Evolutionary conservation across 1,140 invertebrate genomes (phyloP).

Genomic region (Zaprionus africanus): DNA sequence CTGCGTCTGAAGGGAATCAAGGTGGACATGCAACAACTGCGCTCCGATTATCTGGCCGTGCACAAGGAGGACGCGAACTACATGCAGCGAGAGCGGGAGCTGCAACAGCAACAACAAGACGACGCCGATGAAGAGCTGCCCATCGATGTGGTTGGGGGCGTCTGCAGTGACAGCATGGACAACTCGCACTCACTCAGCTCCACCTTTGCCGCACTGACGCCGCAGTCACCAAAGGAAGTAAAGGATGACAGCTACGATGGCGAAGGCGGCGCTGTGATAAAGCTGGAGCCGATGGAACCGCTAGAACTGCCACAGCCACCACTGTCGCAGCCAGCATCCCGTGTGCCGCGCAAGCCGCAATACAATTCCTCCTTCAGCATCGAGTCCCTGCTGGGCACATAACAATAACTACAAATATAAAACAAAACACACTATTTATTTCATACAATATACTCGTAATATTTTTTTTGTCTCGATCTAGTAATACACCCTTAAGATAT

Average conservation of each 20-base stretch:
- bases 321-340: background rate
- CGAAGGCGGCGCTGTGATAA: constrained; percentile 58
- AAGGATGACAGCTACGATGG: constrained; percentile 84
- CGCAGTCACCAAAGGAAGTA: constrained; percentile 2
- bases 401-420: constrained; percentile 17
- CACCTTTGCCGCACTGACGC: constrained; percentile 85
- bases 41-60: constrained; percentile 90
- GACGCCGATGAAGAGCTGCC: constrained; percentile 86
- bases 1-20: constrained; percentile 94
- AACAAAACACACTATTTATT: constrained; percentile 4
- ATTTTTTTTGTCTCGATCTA: constrained; percentile 13
- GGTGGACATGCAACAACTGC: constrained; percentile 93
- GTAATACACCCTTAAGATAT: constrained; percentile 24
- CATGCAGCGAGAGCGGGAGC: constrained; percentile 86
- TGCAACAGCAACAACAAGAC: constrained; percentile 86
- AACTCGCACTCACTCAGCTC: constrained; percentile 86
- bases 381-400: constrained; percentile 88
- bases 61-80: constrained; percentile 84
- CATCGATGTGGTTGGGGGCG: constrained; percentile 86
- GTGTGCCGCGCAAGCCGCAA: constrained; percentile 27
- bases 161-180: constrained; percentile 86
- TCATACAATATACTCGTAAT: background rate
- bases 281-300: constrained; percentile 25
- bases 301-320: constrained; percentile 7
- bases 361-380: constrained; percentile 90